These are phyloP conservation scores for Egretta garzetta DNA, from an alignment of 2,113 vertebrate species.

Conservation along the genomic window DNA sequence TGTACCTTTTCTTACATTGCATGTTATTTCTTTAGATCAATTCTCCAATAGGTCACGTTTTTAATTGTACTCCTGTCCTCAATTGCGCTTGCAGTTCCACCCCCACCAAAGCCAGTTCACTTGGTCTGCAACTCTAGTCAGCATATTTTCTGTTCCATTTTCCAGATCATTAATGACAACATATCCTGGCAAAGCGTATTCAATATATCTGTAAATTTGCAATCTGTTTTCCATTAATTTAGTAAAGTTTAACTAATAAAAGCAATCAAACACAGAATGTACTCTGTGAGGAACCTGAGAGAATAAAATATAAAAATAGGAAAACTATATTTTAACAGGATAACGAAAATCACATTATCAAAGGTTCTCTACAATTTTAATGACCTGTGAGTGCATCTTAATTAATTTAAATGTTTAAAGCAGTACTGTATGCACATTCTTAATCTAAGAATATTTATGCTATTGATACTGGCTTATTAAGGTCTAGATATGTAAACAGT, in stretches of 20 bases:
- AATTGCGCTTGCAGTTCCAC: not conserved
- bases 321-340: not conserved
- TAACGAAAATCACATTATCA: conserved; percentile 17
- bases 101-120: not conserved
- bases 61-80: not conserved
- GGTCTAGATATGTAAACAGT: not conserved
- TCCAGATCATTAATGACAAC: not conserved
- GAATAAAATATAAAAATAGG: not conserved
- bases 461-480: conserved; percentile 1
- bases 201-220: not conserved
- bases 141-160: not conserved
- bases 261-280: not conserved
- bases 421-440: not conserved
- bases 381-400: not conserved
- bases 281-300: not conserved
- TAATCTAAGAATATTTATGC: not conserved
- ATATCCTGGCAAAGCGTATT: not conserved
- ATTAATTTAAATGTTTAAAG: conserved; percentile 33
- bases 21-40: not conserved
- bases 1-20: not conserved
- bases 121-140: not conserved
- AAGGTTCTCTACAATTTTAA: not conserved
- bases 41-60: not conserved
- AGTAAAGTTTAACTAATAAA: not conserved
- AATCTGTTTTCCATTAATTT: not conserved